Evolutionary conservation across 2,797 vertebrate species (phyloP), one percentile per base, ranked within the genome.

Genomic region (Lerista edwardsae): DNA sequence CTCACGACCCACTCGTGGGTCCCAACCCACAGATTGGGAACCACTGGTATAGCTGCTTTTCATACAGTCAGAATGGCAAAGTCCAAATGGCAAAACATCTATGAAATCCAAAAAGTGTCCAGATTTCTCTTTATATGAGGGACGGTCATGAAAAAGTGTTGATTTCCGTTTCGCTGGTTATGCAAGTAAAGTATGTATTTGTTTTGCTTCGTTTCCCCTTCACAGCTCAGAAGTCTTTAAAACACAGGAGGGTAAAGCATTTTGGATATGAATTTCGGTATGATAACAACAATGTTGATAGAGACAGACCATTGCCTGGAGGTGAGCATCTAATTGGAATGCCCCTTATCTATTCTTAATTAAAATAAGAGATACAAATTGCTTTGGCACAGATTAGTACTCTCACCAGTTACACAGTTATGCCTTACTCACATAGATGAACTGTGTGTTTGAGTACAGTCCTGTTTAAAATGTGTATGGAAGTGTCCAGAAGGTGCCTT

Each of bases 221-320:
- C 89, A 55, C 89, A 99, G 98, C 91, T 85, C 96, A 97, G 92
- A 98, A 97, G 93, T 96, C 97, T 84, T 95, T 99, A 91, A 99
- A 98, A 91, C 98, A 99, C 83, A 97, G 99, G 95, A 96, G 93
- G 96, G 98, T 99, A 86, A 98, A 98, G 91, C 98, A 99, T 95
- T 99, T 97, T 92, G 99, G 98, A 5, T 99, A 98, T 85, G 97
- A 99, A 89, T 99, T 99, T 94, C 84, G 94, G 80, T 99, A 99
- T 14, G 97, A 97, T 93, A 98, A 95, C 94, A 99, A 99, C 92
- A 98, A 97, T 11, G 95, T 99, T 89, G 97, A 99, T 88, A 98
- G 97, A 95, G 96, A 98, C 91, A 97, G 96, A 68, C 98, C 98
- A 0, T 96, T 99, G 92, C 91, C 96, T 90, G 97, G 95, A 90